Evolutionary conservation across 1,140 invertebrate genomes (phyloP).

Genomic region (Hesperophylax magnus): DNA sequence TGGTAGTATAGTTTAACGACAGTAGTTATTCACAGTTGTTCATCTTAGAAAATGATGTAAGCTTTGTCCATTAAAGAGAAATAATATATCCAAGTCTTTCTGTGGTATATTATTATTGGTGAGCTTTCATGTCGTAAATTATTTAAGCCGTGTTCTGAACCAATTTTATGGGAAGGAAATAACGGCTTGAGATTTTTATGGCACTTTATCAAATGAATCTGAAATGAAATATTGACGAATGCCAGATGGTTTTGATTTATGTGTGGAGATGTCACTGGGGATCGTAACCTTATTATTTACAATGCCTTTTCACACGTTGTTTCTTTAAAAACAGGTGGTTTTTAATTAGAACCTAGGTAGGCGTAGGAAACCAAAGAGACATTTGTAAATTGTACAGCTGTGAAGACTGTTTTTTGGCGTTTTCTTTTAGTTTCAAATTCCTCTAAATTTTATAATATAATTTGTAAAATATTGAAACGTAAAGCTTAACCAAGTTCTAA

Average conservation of each 20-base stretch:
- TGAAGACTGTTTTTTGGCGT: no score
- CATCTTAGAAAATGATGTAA: constrained; percentile 17
- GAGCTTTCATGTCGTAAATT: constrained; percentile 26
- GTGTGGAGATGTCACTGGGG: not conserved
- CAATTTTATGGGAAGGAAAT: not conserved
- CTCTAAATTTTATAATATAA: no score
- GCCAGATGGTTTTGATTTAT: not conserved
- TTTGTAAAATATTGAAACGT: no score
- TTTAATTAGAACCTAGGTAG: no score
- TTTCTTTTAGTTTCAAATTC: no score
- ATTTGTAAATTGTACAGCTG: no score
- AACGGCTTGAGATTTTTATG: constrained; percentile 19
- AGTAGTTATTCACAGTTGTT: not conserved
- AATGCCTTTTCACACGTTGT: no score
- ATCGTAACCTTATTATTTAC: no score
- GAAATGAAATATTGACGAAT: not conserved
- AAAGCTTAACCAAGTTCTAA: no score
- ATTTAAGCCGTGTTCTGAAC: constrained; percentile 4
- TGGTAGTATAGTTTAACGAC: not conserved
- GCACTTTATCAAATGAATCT: not conserved
- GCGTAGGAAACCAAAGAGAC: no score
- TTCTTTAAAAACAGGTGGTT: no score
- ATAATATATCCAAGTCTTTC: not conserved
- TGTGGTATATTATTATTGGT: not conserved
- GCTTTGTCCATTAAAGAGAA: not conserved